A percentile compares a stretch with the other conserved stretches of the same genome.
Evolutionary conservation across 2,797 vertebrate genomes (phyloP).

Genomic region (Acipenser ruthenus): DNA sequence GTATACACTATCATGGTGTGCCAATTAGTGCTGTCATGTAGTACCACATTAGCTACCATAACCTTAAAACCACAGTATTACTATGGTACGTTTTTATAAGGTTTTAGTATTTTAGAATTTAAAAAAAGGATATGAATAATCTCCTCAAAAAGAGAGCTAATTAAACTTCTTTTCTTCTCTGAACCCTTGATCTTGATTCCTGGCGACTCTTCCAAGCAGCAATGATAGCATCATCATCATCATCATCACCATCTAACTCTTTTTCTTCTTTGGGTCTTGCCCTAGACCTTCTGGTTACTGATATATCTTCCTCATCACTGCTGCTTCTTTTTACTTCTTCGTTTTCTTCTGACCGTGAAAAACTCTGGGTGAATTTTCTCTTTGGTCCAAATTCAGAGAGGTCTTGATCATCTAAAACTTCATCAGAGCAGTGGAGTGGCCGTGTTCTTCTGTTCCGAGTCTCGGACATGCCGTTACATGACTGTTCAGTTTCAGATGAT

Average conservation of each 20-base stretch:
- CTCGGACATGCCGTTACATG: slow-evolving; percentile 34
- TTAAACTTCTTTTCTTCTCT: slow-evolving; percentile 46
- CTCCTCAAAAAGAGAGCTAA: too few relatives aligned
- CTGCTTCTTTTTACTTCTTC: slow-evolving; percentile 42
- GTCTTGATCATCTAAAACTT: slow-evolving; percentile 47
- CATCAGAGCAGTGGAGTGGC: slow-evolving; percentile 35
- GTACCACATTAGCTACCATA: too few relatives aligned
- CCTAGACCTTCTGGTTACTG: slow-evolving; percentile 59
- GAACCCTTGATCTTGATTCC: slow-evolving; percentile 62
- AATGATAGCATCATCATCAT: slow-evolving; percentile 73
- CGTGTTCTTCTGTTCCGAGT: slow-evolving; percentile 24
- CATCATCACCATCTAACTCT: slow-evolving; percentile 70
- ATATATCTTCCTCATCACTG: slow-evolving; percentile 48
- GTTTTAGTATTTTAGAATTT: too few relatives aligned
- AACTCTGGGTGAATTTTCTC: slow-evolving; percentile 62
- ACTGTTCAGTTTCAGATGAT: slow-evolving; percentile 32
- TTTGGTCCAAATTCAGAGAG: slow-evolving; percentile 54
- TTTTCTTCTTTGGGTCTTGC: slow-evolving; percentile 64
- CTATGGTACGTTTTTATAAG: too few relatives aligned
- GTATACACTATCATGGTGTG: too few relatives aligned
- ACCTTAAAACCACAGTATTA: too few relatives aligned
- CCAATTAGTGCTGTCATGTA: too few relatives aligned
- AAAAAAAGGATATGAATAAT: too few relatives aligned
- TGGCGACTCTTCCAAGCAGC: slow-evolving; percentile 77
- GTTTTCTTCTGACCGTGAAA: slow-evolving; percentile 50